Evolutionary conservation across 2,888 invertebrate species (phyloP), one percentile per base, ranked within the genome.

Genomic region (Heliconius charithonia): DNA sequence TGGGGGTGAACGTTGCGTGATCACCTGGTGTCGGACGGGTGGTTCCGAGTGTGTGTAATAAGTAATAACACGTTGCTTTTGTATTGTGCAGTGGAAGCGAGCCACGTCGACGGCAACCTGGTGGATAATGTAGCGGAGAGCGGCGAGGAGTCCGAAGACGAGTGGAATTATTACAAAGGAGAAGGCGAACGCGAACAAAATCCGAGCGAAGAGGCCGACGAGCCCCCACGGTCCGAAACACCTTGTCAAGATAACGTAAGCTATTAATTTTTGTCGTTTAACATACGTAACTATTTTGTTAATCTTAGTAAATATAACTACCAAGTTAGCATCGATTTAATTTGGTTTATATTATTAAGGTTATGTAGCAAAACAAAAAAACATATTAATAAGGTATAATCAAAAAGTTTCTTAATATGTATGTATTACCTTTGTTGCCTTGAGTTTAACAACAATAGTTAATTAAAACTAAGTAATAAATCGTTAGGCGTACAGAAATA

Each of bases 91-190:
- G 94, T 93, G 90, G 94, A 92, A 85, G 89, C 90, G 84, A 89
- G 92, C 93, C 93, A 94, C 91, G 91, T 93, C 84, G 94, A 93
- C 92, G 94, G 92, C 85, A 91, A 89, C 85, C 88, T 96, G 90
- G 95, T 96, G 93, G 97, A 97, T 95, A 97, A 97, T 96, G 96
- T 96, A 96, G 97, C 95, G 88, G 97, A 97, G 91, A 97, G 96
- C 87, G 96, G 97, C 87, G 97, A 97, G 85, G 97, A 97, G 84
- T 97, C 97, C 84, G 97, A 97, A 93, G 98, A 97, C 96, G 98
- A 98, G 97, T 98, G 97, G 97, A 97, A 98, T 91, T 98, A 97
- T 90, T 96, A 96, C 91, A 96, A 96, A 89, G 96, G 96, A 85
- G 97, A 96, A 87, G 95, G 96, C 82, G 96, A 96, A 82, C 96